These are phyloP conservation scores for Macrobrachium rosenbergii DNA, from an alignment of 1,140 invertebrate species.

Conservation along the genomic window DNA sequence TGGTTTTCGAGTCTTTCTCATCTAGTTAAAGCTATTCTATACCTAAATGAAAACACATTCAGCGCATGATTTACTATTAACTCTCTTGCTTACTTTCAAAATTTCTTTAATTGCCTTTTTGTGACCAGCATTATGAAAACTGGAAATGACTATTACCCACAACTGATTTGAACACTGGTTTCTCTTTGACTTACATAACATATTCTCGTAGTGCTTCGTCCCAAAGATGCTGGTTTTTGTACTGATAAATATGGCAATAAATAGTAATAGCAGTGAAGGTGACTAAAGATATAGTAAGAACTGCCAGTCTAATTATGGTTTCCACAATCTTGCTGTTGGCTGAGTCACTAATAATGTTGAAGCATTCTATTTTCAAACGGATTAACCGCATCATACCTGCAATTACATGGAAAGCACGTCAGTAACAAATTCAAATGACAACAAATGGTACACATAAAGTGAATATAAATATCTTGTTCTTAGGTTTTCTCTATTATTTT, in stretches of 20 bases:
- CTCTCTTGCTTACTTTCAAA: no score
- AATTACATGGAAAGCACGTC: not conserved
- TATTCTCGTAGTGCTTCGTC: conserved; percentile 50
- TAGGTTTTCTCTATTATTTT: not conserved
- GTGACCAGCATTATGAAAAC: not conserved
- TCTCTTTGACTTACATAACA: conserved; percentile 39
- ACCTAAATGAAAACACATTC: no score
- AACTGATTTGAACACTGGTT: not conserved
- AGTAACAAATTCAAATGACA: not conserved
- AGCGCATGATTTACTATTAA: no score
- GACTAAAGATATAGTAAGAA: conserved; percentile 34
- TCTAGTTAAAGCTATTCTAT: no score
- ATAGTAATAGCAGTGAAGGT: conserved; percentile 54
- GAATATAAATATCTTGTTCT: no score
- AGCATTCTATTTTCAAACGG: conserved; percentile 52
- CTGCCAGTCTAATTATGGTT: conserved; percentile 46
- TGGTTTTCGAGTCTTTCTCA: no score
- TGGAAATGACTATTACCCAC: not conserved
- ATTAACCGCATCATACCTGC: conserved; percentile 54
- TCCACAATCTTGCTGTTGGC: conserved; percentile 62
- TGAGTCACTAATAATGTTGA: conserved; percentile 50
- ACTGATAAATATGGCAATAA: conserved; percentile 56
- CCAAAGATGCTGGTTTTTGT: conserved; percentile 51
- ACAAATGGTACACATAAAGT: no score
- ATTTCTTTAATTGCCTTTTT: no score